Evolutionary conservation across 2,888 invertebrate genomes (phyloP).

Genomic region (Nomada fabriciana): DNA sequence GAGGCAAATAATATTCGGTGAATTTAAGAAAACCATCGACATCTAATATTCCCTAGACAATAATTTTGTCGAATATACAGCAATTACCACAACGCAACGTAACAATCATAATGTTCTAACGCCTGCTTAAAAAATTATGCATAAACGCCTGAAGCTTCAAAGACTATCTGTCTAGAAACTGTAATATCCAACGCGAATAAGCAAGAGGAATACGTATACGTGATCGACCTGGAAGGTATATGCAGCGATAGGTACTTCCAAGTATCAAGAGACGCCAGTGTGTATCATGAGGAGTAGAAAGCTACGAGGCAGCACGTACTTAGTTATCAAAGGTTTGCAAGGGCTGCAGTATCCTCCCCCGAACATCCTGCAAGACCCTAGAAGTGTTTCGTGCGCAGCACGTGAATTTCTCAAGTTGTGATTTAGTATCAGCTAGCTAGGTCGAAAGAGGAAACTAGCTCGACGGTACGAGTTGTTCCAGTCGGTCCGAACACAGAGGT

Average conservation of each 20-base stretch:
- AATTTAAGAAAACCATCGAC: too few relatives aligned
- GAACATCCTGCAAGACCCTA: conserved; percentile 79
- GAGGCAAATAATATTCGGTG: too few relatives aligned
- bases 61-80: too few relatives aligned
- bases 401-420: conserved; percentile 83
- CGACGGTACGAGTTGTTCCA: conserved; percentile 11
- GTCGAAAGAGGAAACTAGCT: conserved; percentile 52
- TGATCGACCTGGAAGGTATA: neutral
- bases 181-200: neutral
- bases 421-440: conserved; percentile 78
- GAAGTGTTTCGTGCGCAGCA: conserved; percentile 77
- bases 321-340: conserved; percentile 79
- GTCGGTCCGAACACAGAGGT: conserved; percentile 46
- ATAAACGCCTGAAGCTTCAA: too few relatives aligned
- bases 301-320: conserved; percentile 60
- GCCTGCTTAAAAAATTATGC: too few relatives aligned
- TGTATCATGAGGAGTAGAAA: conserved; percentile 20
- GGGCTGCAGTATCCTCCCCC: conserved; percentile 69
- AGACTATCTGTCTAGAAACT: neutral
- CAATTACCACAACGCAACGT: too few relatives aligned
- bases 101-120: too few relatives aligned
- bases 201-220: neutral
- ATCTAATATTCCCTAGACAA: too few relatives aligned
- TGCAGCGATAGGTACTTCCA: conserved; percentile 17
- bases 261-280: neutral